A percentile compares a stretch with the other conserved stretches of the same genome.
Evolutionary conservation across 1,140 invertebrate species (phyloP).

Genomic region (Bombyx mandarina): DNA sequence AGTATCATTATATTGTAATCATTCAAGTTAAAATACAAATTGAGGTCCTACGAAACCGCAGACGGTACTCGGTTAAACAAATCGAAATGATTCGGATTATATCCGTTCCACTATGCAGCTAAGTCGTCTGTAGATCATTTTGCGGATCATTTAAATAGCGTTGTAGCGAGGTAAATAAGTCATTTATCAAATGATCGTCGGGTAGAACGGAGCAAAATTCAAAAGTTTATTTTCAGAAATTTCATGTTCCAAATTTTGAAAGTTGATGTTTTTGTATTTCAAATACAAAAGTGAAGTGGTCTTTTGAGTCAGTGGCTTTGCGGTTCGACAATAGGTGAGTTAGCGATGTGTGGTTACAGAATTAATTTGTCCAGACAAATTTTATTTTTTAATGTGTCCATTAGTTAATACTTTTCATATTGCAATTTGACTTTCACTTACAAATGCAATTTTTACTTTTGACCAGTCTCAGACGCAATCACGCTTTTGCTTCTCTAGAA

Average conservation of each 20-base stretch:
- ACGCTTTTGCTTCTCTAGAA: no score
- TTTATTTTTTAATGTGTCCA: no score
- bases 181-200: constrained; percentile 7
- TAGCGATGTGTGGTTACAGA: no score
- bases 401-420: no score
- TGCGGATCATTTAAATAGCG: constrained; percentile 14
- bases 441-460: no score
- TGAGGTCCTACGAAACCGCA: constrained; percentile 3
- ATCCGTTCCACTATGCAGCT: constrained; percentile 6
- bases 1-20: no score
- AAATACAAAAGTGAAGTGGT: constrained; percentile 5
- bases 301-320: constrained; percentile 3
- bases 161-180: constrained; percentile 7
- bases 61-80: background rate
- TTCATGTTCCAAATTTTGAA: constrained; percentile 4
- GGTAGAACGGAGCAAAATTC: constrained; percentile 4
- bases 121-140: constrained; percentile 11
- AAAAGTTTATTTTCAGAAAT: constrained; percentile 1
- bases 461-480: no score
- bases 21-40: no score
- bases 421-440: no score
- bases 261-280: constrained; percentile 1
- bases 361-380: no score
- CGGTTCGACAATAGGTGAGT: background rate
- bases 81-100: constrained; percentile 6